Percentiles rank a stretch among this genome's conserved stretches.
phyloP scores from a whole-genome alignment of 2,113 vertebrate genomes.

The Natator depressus region DNA sequence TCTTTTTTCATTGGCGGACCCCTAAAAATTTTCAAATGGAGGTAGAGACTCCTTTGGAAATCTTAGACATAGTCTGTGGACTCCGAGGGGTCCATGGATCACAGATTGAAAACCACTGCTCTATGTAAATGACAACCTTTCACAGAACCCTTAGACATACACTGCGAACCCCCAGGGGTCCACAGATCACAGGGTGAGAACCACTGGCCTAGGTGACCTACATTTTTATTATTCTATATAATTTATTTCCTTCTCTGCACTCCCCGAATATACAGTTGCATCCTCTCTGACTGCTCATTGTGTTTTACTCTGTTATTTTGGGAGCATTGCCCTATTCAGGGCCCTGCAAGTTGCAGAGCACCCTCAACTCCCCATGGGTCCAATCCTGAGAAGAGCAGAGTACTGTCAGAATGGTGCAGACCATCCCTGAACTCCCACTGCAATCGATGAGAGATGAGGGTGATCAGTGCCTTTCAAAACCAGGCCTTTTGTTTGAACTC shows the following conservation, averaged over 20 bases:
- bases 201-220: neutral
- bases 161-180: no score
- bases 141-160: no score
- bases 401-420: neutral
- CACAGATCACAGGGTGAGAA: no score
- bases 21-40: no score
- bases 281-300: neutral
- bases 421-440: neutral
- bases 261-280: neutral
- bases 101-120: no score
- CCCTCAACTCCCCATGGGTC: neutral
- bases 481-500: neutral
- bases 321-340: neutral
- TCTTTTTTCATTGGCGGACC: no score
- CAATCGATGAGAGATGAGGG: neutral
- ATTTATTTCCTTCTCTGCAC: neutral
- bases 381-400: neutral
- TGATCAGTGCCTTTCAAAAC: neutral
- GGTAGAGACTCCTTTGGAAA: no score
- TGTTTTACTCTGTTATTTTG: neutral
- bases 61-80: no score
- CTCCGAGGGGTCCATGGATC: no score
- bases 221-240: neutral
- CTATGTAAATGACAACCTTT: no score
- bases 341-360: neutral